Percentiles rank a stretch among this genome's conserved stretches.
Evolutionary conservation across 2,888 invertebrate species (phyloP).

Genomic region (Ophion ellenae): DNA sequence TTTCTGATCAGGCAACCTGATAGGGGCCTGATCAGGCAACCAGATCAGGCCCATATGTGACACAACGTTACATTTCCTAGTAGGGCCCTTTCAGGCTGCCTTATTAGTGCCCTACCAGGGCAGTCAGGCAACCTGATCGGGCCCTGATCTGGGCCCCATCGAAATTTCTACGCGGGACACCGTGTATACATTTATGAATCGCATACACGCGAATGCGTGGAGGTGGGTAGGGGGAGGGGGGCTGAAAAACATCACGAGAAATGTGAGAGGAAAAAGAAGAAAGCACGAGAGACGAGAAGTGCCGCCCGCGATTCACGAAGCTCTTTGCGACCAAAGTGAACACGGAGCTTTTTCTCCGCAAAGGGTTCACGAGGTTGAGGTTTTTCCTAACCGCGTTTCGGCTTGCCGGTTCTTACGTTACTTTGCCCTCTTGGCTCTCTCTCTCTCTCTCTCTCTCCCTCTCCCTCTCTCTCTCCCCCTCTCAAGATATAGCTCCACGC

Average conservation of each 20-base stretch:
- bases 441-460: not conserved
- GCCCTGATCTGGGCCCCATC: too few relatives aligned
- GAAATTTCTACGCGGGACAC: too few relatives aligned
- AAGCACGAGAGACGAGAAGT: conserved; percentile 6
- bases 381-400: conserved; percentile 48
- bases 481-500: not conserved
- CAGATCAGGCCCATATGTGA: too few relatives aligned
- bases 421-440: not conserved
- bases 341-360: conserved; percentile 15
- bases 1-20: too few relatives aligned
- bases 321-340: conserved; percentile 34
- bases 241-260: conserved; percentile 24
- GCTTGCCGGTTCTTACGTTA: conserved; percentile 21
- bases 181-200: not conserved
- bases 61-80: too few relatives aligned
- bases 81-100: too few relatives aligned
- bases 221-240: not conserved
- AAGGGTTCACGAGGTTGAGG: conserved; percentile 15
- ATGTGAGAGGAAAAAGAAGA: not conserved
- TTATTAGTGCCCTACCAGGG: too few relatives aligned
- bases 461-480: not conserved
- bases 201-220: not conserved
- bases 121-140: too few relatives aligned
- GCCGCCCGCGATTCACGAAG: conserved; percentile 21
- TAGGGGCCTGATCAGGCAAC: too few relatives aligned